Evolutionary conservation across 1,140 invertebrate genomes (phyloP).

Genomic region (Drosophila teissieri): DNA sequence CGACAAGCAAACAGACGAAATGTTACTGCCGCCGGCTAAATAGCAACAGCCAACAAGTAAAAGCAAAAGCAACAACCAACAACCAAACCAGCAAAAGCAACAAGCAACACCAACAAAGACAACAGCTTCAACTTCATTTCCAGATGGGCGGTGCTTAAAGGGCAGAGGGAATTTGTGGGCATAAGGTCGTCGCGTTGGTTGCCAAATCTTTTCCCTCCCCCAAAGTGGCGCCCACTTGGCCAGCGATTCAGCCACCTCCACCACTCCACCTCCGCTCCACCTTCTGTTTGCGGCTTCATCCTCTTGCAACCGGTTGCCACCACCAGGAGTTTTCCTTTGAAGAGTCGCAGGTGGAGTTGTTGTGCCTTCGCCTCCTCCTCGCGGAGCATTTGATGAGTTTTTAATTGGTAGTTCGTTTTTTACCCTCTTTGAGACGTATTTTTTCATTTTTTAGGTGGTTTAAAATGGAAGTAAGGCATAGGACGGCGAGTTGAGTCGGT

Average conservation of each 20-base stretch:
- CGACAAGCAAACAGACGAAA: conserved; percentile 47
- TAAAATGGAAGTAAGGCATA: conserved; percentile 6
- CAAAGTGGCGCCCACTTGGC: conserved; percentile 3
- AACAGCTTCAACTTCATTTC: conserved; percentile 37
- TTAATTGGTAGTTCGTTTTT: conserved; percentile 51
- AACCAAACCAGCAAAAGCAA: neutral
- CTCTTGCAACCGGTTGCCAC: conserved; percentile 38
- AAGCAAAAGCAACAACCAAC: conserved; percentile 9
- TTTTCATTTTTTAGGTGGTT: conserved; percentile 10
- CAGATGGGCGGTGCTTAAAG: conserved; percentile 13
- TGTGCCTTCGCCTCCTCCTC: conserved; percentile 1
- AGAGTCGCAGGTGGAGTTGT: conserved; percentile 15
- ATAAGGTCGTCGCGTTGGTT: conserved; percentile 46
- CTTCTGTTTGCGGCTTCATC: conserved; percentile 10
- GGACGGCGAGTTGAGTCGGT: conserved; percentile 12
- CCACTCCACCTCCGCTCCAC: neutral
- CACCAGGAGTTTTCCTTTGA: conserved; percentile 41
- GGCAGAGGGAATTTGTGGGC: conserved; percentile 37
- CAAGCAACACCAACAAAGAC: conserved; percentile 5
- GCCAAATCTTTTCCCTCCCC: conserved; percentile 43
- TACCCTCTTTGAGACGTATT: conserved; percentile 11
- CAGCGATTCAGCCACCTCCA: conserved; percentile 5
- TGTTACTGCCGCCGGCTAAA: conserved; percentile 46
- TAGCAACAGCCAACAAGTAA: conserved; percentile 15
- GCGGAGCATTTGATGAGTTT: conserved; percentile 56